Evolutionary conservation across 1,140 invertebrate genomes (phyloP).

Genomic region (Diprion similis): DNA sequence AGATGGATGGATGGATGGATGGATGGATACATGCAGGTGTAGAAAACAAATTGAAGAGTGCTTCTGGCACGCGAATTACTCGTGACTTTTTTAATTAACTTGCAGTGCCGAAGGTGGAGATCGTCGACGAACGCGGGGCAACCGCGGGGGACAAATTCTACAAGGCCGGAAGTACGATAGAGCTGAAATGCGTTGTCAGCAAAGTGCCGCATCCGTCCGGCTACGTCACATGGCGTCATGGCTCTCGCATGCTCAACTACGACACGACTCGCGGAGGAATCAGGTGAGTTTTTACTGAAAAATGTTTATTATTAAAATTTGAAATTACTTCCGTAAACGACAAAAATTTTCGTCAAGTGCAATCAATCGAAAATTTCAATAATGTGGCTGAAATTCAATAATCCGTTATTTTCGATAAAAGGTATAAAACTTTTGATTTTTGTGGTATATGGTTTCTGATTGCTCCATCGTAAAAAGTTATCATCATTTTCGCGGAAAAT

Average conservation of each 20-base stretch:
- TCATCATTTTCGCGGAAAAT: no score
- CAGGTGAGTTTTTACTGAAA: constrained; percentile 65
- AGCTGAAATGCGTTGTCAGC: constrained; percentile 83
- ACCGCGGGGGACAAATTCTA: constrained; percentile 85
- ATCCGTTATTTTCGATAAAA: background rate
- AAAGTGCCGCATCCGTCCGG: constrained; percentile 79
- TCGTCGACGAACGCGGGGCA: constrained; percentile 80
- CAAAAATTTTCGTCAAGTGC: no score
- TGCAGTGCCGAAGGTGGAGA: constrained; percentile 84
- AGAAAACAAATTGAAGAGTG: no score
- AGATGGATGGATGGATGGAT: no score
- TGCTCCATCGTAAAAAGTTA: no score
- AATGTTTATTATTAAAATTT: background rate
- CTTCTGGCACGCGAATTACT: background rate
- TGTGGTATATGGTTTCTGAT: no score
- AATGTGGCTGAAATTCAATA: background rate
- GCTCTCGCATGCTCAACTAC: constrained; percentile 79
- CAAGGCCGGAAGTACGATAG: constrained; percentile 86
- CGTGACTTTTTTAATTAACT: constrained; percentile 35
- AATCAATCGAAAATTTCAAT: background rate
- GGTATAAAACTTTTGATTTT: background rate
- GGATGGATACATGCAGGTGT: no score
- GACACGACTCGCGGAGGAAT: constrained; percentile 84
- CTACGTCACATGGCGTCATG: constrained; percentile 83
- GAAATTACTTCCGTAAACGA: background rate